Percentiles rank a stretch among this genome's conserved stretches.
These are phyloP conservation scores for Heterodera carotae DNA, from an alignment of 1,140 invertebrate genomes.

Conservation along the genomic window DNA sequence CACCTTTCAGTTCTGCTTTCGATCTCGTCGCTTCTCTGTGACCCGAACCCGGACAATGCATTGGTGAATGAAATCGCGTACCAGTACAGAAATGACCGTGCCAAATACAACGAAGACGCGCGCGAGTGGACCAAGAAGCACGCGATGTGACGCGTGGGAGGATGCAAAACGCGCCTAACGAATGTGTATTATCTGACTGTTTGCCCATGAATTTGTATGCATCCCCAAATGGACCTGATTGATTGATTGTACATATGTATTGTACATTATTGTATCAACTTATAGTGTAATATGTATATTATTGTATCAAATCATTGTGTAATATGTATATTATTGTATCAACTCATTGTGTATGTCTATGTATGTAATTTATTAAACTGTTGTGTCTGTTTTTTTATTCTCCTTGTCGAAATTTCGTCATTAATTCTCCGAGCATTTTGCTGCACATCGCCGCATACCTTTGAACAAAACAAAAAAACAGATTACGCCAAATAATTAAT, in stretches of 20 bases:
- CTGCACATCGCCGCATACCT: conserved; percentile 87
- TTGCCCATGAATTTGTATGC: too few species aligned
- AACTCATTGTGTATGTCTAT: too few species aligned
- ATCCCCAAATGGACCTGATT: too few species aligned
- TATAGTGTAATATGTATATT: too few species aligned
- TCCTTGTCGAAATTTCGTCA: conserved; percentile 67
- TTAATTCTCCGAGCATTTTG: conserved; percentile 80
- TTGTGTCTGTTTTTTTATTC: too few species aligned
- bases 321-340: too few species aligned
- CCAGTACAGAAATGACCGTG: conserved; percentile 97
- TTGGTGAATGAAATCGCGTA: conserved; percentile 97
- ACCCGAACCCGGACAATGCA: conserved; percentile 98
- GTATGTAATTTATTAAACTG: too few species aligned
- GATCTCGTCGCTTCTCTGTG: conserved; percentile 96
- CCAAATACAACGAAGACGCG: conserved; percentile 89
- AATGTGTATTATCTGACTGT: too few species aligned
- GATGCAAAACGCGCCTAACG: too few species aligned
- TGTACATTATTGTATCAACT: too few species aligned
- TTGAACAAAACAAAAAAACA: conserved; percentile 67
- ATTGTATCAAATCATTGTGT: too few species aligned
- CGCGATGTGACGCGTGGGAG: conserved; percentile 80
- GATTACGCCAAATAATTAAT: neutral
- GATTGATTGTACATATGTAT: too few species aligned
- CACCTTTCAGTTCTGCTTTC: conserved; percentile 87
- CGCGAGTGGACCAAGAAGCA: conserved; percentile 71